A percentile compares a stretch with the other conserved stretches of the same genome.
phyloP scores from a whole-genome alignment of 2,888 invertebrate species.

The Cylloceria caligata region DNA sequence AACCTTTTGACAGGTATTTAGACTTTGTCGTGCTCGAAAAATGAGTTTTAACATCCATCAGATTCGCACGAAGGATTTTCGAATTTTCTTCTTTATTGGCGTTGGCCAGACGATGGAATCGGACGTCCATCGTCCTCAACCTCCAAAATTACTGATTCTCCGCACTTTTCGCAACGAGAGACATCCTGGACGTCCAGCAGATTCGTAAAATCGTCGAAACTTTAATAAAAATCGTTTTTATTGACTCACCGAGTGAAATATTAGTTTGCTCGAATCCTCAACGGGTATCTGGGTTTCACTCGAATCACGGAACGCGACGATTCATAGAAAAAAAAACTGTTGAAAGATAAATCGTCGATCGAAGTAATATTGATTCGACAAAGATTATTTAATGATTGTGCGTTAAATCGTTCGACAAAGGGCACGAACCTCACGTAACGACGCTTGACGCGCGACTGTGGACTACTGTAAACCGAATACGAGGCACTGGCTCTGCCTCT shows the following conservation, averaged over 20 bases:
- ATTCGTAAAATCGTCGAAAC: no score
- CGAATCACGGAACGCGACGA: constrained; percentile 1
- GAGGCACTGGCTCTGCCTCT: constrained; percentile 51
- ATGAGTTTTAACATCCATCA: no score
- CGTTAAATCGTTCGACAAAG: constrained; percentile 36
- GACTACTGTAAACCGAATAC: constrained; percentile 64
- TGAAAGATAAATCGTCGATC: background rate
- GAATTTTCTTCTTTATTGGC: background rate
- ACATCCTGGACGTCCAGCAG: background rate
- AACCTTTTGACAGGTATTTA: background rate
- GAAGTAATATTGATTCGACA: background rate
- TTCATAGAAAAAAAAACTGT: background rate
- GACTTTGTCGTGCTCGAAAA: background rate
- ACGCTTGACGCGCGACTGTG: constrained; percentile 72
- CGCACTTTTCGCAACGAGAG: no score
- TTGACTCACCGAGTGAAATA: background rate
- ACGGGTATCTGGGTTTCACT: background rate
- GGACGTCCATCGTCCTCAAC: background rate
- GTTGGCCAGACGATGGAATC: background rate
- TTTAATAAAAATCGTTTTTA: background rate
- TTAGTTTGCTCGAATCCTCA: background rate
- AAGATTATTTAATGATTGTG: background rate
- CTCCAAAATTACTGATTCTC: no score
- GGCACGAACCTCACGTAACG: constrained; percentile 66
- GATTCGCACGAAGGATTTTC: no score